Base-by-base conservation (phyloP, 2,113 vertebrate genomes). In the Lucifuga dentata region DNA sequence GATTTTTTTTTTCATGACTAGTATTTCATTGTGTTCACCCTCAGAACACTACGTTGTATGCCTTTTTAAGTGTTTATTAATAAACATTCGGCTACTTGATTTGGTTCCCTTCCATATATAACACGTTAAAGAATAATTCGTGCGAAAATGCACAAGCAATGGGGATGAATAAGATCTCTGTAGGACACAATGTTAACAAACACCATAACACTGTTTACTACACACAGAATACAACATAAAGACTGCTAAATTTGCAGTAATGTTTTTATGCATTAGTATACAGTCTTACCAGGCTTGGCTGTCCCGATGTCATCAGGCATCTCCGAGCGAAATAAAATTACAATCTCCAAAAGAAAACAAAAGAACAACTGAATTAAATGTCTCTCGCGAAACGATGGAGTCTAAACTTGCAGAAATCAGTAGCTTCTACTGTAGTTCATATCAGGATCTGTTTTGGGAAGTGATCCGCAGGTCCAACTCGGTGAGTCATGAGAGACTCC, bases 211-310 rank as follows among this genome's bases (percentile, higher is more conserved):
- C 26, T 29, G 26, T 29, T 29, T 29, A 29, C 26, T 29, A 5
- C 26, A 29, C 26, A 29, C 3, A 3, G 7, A 29, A 29, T 5
- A 29, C 26, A 29, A 29, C 26, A 29, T 29, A 29, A 29, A 29
- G 3, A 29, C 3, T 29, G 26, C 7, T 7, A 29, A 5, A 3
- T 7, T 29, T 29, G 26, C 26, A 29, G 26, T 29, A 3, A 29
- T 29, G 26, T 29, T 7, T 29, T 29, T 29, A 5, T 5, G 15
- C 38, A 40, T 15, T 15, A 5, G 5, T 40, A 29, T 5, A 5
- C 26, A 29, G 26, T 15, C 78, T 92, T 78, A 94, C 93, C 92
- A 44, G 90, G 85, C 63, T 93, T 94, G 46, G 89, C 76, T 68
- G 88, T 84, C 38, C 88, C 90, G 16, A 87, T 71, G 69, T 93